A percentile compares a stretch with the other conserved stretches of the same genome.
These are phyloP conservation scores for Pygocentrus nattereri DNA, from an alignment of 2,797 vertebrate genomes.

Conservation along the genomic window DNA sequence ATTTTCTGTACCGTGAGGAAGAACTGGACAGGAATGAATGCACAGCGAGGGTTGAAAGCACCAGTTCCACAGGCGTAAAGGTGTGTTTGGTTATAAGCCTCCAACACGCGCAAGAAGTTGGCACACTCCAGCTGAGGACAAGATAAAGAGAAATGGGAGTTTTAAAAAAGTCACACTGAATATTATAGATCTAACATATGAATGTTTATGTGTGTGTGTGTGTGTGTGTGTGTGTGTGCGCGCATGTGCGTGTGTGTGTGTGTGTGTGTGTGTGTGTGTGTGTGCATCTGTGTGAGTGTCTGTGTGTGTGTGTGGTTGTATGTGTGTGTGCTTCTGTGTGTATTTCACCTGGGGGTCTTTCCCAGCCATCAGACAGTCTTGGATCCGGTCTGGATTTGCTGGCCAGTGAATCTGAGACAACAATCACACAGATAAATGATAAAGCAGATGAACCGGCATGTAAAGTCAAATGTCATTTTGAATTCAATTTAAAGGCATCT, in stretches of 20 bases:
- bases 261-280: constrained; percentile 30
- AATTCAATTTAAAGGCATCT: neutral
- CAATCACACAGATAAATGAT: constrained; percentile 11
- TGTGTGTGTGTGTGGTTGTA: constrained; percentile 2
- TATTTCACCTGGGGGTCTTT: constrained; percentile 80
- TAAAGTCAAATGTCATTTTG: neutral
- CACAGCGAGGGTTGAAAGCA: constrained; percentile 84
- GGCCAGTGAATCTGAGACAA: constrained; percentile 80
- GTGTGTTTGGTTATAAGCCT: constrained; percentile 83
- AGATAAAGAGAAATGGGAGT: constrained; percentile 20
- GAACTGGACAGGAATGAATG: constrained; percentile 74
- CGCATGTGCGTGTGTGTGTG: neutral
- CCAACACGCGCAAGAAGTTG: constrained; percentile 83
- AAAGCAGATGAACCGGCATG: neutral
- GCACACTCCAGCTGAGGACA: constrained; percentile 75
- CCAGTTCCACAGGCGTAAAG: constrained; percentile 85
- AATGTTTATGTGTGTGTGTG: neutral
- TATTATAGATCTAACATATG: neutral
- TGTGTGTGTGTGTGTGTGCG: constrained; percentile 10
- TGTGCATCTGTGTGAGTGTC: neutral
- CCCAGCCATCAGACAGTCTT: constrained; percentile 85
- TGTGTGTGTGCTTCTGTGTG: constrained; percentile 25
- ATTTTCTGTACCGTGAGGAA: constrained; percentile 75
- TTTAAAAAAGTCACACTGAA: neutral
- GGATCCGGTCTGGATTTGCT: constrained; percentile 79